Evolutionary conservation across 2,113 vertebrate species (phyloP).

Genomic region (Empidonax traillii): DNA sequence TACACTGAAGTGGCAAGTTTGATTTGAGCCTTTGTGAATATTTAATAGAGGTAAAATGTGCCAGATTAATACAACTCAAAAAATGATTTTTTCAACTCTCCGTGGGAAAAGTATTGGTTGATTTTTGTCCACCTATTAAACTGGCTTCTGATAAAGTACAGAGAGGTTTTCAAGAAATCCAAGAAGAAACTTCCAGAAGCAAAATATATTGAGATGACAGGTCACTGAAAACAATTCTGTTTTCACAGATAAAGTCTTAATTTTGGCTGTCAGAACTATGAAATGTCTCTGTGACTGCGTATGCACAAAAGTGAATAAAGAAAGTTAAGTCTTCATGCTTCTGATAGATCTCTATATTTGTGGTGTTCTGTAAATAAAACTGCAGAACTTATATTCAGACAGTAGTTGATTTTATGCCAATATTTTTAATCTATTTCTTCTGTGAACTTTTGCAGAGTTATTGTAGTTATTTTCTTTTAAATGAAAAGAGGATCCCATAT

Average conservation of each 20-base stretch:
- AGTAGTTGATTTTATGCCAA: neutral
- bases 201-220: neutral
- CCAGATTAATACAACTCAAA: neutral
- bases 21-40: neutral
- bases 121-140: neutral
- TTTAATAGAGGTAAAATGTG: neutral
- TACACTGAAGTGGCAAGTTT: neutral
- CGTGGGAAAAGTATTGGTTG: neutral
- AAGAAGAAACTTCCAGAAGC: neutral
- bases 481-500: constrained; percentile 30
- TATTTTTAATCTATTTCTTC: constrained; percentile 1
- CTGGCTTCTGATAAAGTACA: neutral
- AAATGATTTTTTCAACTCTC: neutral
- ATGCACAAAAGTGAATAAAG: neutral
- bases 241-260: neutral
- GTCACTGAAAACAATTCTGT: neutral
- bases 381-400: neutral
- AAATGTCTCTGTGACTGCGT: neutral
- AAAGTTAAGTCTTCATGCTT: neutral
- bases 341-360: neutral
- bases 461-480: constrained; percentile 27
- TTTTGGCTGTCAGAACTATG: neutral
- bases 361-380: neutral
- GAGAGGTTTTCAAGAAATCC: neutral
- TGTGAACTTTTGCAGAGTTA: neutral